Conservation (phyloP, 1,140 invertebrate species). For the Amyelois transitella region DNA sequence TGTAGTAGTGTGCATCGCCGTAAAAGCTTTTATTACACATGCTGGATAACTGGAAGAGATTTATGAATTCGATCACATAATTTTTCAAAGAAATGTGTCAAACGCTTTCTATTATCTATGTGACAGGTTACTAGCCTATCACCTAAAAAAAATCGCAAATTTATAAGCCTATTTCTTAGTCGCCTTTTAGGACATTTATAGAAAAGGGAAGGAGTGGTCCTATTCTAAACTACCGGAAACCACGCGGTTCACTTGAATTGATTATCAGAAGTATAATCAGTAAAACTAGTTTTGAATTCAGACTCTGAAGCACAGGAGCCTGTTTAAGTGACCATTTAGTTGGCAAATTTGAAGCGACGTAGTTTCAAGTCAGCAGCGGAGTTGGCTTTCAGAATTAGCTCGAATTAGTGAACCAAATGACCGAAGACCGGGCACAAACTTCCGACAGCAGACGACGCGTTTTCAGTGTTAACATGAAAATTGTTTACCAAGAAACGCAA, state of each 20-base stretch:
- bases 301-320: background rate
- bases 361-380: background rate
- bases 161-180: too few species aligned
- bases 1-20: too few species aligned
- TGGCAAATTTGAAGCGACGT: background rate
- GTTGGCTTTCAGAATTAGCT: conserved; percentile 18
- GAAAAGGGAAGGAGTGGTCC: too few species aligned
- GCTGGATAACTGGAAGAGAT: too few species aligned
- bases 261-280: background rate
- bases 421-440: conserved; percentile 12
- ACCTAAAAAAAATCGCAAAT: too few species aligned
- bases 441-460: conserved; percentile 12
- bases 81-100: too few species aligned
- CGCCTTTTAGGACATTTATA: too few species aligned
- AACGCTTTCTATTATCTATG: too few species aligned
- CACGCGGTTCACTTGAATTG: background rate
- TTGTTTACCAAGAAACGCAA: conserved; percentile 5
- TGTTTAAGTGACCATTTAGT: background rate
- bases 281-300: background rate
- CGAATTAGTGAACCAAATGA: conserved; percentile 34
- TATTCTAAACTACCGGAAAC: too few species aligned
- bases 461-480: conserved; percentile 24
- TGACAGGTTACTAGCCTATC: too few species aligned
- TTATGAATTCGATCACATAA: too few species aligned
- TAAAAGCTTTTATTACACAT: too few species aligned